phyloP scores from a whole-genome alignment of 1,140 invertebrate species.

The Potamilus streckersoni region DNA sequence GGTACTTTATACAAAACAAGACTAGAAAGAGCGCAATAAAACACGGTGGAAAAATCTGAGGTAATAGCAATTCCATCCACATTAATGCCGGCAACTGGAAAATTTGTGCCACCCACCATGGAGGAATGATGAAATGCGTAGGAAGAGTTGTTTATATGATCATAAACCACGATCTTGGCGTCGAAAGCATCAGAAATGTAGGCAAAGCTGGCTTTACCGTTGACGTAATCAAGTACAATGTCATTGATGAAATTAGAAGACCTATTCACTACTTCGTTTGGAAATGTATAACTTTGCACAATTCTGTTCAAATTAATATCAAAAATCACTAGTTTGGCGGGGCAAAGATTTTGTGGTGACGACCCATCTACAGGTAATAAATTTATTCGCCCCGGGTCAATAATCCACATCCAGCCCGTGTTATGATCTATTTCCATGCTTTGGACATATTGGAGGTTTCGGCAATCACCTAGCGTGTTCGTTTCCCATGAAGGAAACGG shows the following conservation, averaged over 20 bases:
- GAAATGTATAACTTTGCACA: conserved; percentile 30
- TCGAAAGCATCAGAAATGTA: conserved; percentile 45
- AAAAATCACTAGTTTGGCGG: conserved; percentile 41
- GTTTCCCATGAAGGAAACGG: conserved; percentile 43
- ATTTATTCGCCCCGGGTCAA: conserved; percentile 43
- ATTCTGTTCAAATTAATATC: conserved; percentile 26
- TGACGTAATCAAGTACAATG: conserved; percentile 44
- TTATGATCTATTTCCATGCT: conserved; percentile 53
- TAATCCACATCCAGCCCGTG: conserved; percentile 49
- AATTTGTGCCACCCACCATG: conserved; percentile 27
- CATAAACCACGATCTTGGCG: conserved; percentile 35
- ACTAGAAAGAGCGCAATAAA: conserved; percentile 37
- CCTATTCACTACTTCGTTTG: conserved; percentile 31
- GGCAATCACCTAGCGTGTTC: conserved; percentile 43
- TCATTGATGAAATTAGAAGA: conserved; percentile 45
- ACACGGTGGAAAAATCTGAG: conserved; percentile 41
- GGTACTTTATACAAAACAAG: conserved; percentile 32
- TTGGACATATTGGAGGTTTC: conserved; percentile 47
- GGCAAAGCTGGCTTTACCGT: conserved; percentile 36
- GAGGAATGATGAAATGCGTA: conserved; percentile 33
- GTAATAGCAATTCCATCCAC: conserved; percentile 50
- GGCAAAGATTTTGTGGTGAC: conserved; percentile 28
- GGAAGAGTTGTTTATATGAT: conserved; percentile 22
- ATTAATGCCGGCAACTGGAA: conserved; percentile 3
- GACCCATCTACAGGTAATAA: not conserved